phyloP scores from a whole-genome alignment of 2,113 vertebrate genomes.

The Helogale parvula region DNA sequence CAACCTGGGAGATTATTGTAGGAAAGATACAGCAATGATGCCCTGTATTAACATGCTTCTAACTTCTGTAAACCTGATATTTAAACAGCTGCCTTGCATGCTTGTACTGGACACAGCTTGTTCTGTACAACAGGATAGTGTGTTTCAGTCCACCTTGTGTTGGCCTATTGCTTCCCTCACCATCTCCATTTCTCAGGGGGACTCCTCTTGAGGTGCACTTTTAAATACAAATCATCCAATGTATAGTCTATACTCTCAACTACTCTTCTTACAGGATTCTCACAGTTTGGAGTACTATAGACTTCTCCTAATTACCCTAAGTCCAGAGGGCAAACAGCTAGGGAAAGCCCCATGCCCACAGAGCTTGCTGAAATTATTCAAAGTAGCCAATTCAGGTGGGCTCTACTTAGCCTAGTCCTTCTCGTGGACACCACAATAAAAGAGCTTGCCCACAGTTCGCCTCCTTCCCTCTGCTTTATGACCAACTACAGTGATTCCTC shows the following conservation, averaged over 20 bases:
- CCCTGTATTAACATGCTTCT: neutral
- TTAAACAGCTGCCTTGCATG: neutral
- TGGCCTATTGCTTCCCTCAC: neutral
- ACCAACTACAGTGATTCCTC: neutral
- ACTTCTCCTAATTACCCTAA: neutral
- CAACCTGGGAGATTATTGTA: neutral
- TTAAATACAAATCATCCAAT: neutral
- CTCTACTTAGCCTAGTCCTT: neutral
- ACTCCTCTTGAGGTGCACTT: neutral
- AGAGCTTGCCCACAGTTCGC: neutral
- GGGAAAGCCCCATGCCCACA: too few species aligned
- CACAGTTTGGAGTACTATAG: neutral
- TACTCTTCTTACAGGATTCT: neutral
- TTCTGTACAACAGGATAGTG: neutral
- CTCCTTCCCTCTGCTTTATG: neutral
- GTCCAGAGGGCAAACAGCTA: neutral
- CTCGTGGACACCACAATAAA: neutral
- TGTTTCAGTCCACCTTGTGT: neutral
- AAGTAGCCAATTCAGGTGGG: neutral
- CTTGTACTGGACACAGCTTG: neutral
- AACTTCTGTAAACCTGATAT: neutral
- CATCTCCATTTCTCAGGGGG: neutral
- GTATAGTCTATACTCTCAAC: neutral
- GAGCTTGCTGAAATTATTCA: neutral
- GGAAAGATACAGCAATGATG: neutral